Evolutionary conservation across 2,888 invertebrate species (phyloP), one percentile per base, ranked within the genome.

Genomic region (Boloria selene): DNA sequence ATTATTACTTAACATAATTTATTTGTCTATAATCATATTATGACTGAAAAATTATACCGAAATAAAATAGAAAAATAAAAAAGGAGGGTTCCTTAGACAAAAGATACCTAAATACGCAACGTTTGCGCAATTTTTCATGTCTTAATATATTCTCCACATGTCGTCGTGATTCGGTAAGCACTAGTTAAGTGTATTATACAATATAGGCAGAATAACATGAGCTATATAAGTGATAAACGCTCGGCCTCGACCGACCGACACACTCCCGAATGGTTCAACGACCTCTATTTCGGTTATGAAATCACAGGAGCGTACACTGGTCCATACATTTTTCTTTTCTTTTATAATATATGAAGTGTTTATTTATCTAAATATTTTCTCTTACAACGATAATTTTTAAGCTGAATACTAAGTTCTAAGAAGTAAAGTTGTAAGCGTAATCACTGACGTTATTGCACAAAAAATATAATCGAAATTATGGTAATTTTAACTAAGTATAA

Each of bases 171-270:
- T 51, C 44, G 22, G 16, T 61, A 53, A 61, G 38, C 47, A 54
- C 47, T 56, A 56, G 45, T 56, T 45, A 16, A 54, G n/a, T 49
- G 56, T 64, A 61, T 47, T 44, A 60, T 17, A 55, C 56, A 58
- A 58, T 67, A 64, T 63, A 69, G 52, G 52, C 69, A 22, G 64
- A 70, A 61, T 61, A 64, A 72, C 64, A 70, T 75, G 75, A 73
- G 70, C 71, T 70, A 75, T 75, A 82, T 82, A 74, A 75, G 73
- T 88, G 87, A 89, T 85, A 83, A 82, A 87, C 79, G 84, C 71
- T 72, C 74, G 90, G 84, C 90, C 91, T 90, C 90, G 91, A 90
- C 91, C 90, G 87, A 90, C 84, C 86, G 88, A 91, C 91, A 90
- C 84, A 90, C 86, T 90, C 82, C 81, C 82, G 76, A 72, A 60